These are phyloP conservation scores for Ophion costatus DNA, from an alignment of 2,888 invertebrate genomes.

Conservation along the genomic window DNA sequence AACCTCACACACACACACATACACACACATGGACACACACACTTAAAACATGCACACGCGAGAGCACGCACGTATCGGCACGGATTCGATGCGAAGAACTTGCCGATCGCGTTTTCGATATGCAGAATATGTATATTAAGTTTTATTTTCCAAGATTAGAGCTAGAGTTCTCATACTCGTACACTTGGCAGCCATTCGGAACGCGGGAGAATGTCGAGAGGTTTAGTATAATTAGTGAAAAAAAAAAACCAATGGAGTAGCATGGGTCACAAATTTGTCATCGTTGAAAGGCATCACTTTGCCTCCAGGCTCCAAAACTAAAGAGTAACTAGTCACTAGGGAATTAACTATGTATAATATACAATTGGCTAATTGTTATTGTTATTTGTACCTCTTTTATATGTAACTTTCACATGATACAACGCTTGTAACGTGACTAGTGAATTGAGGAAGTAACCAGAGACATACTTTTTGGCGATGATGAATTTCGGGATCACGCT, in stretches of 20 bases:
- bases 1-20: slow-evolving; percentile 15
- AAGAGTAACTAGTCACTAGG: too few relatives aligned
- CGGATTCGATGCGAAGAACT: slow-evolving; percentile 47
- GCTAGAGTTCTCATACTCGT: slow-evolving; percentile 4
- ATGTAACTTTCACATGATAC: too few relatives aligned
- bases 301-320: too few relatives aligned
- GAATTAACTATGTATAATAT: too few relatives aligned
- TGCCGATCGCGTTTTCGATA: slow-evolving; percentile 55
- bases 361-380: too few relatives aligned
- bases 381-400: too few relatives aligned
- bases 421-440: too few relatives aligned
- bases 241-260: background rate
- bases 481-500: too few relatives aligned
- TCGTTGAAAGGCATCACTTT: too few relatives aligned
- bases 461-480: too few relatives aligned
- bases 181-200: slow-evolving; percentile 50
- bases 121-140: slow-evolving; percentile 36
- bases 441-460: too few relatives aligned
- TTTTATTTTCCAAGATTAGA: background rate
- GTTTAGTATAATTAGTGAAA: background rate
- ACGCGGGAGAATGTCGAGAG: background rate
- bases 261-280: too few relatives aligned
- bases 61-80: slow-evolving; percentile 56
- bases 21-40: slow-evolving; percentile 46
- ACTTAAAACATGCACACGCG: slow-evolving; percentile 37